These are phyloP conservation scores for Drosophila leonis DNA, from an alignment of 2,888 invertebrate species.

Conservation along the genomic window DNA sequence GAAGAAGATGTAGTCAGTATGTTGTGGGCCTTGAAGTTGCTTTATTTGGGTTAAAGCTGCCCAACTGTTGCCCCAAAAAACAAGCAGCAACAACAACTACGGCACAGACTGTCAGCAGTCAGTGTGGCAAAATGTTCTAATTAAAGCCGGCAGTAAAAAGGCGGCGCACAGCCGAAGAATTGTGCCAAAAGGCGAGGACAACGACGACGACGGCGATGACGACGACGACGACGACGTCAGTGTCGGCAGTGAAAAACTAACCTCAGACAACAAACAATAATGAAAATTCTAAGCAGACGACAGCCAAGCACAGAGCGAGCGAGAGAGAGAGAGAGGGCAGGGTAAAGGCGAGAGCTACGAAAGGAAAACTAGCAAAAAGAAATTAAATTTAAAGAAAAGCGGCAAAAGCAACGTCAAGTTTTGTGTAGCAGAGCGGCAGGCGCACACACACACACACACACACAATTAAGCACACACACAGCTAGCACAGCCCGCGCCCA, in stretches of 20 bases:
- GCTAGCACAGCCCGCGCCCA: too few species aligned
- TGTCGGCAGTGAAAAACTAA: slow-evolving; percentile 78
- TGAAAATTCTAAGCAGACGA: slow-evolving; percentile 75
- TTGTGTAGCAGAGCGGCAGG: slow-evolving; percentile 58
- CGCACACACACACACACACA: slow-evolving; percentile 35
- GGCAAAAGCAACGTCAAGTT: slow-evolving; percentile 47
- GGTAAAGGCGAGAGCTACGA: slow-evolving; percentile 1
- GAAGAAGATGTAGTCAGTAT: slow-evolving; percentile 1
- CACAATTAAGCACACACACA: slow-evolving; percentile 2
- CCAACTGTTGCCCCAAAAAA: slow-evolving; percentile 71
- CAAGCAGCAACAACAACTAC: slow-evolving; percentile 7
- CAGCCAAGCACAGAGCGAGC: slow-evolving; percentile 12
- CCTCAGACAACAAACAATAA: slow-evolving; percentile 81
- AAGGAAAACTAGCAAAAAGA: slow-evolving; percentile 76
- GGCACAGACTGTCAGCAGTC: slow-evolving; percentile 53
- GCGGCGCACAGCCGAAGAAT: slow-evolving; percentile 64
- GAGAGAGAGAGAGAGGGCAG: slow-evolving; percentile 9
- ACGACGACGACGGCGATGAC: slow-evolving; percentile 22
- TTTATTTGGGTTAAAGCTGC: slow-evolving; percentile 66
- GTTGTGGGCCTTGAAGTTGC: slow-evolving; percentile 36
- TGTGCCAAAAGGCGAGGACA: slow-evolving; percentile 68
- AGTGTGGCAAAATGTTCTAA: slow-evolving; percentile 73
- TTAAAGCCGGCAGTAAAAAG: slow-evolving; percentile 78
- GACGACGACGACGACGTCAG: slow-evolving; percentile 14
- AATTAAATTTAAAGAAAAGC: slow-evolving; percentile 78